Evolutionary conservation across 2,888 invertebrate species (phyloP).

Genomic region (Thereva nobilitata): DNA sequence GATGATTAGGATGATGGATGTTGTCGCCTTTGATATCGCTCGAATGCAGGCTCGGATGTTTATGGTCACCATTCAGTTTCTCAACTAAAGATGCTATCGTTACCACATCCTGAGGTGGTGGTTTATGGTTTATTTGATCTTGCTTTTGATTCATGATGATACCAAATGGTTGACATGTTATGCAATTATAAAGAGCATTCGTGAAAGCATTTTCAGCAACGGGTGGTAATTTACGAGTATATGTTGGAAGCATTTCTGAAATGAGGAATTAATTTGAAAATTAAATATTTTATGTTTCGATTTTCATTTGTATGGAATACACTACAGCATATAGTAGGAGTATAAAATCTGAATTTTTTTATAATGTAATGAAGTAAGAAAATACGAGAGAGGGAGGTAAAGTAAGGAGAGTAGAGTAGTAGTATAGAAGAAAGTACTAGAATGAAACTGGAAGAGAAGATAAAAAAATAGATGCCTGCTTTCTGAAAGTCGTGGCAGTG

Average conservation of each 20-base stretch:
- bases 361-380: too few relatives aligned
- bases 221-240: constrained; percentile 38
- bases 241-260: constrained; percentile 39
- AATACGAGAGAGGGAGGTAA: too few relatives aligned
- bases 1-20: constrained; percentile 12
- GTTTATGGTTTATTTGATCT: constrained; percentile 3
- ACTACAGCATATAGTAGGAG: too few relatives aligned
- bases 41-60: not conserved
- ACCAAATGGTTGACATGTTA: constrained; percentile 39
- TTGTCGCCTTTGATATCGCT: not conserved
- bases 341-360: too few relatives aligned
- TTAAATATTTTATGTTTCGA: not conserved
- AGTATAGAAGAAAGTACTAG: too few relatives aligned
- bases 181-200: constrained; percentile 34
- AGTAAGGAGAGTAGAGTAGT: too few relatives aligned
- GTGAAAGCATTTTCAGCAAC: constrained; percentile 35
- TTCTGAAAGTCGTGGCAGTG: too few relatives aligned
- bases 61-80: constrained; percentile 33
- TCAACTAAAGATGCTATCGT: constrained; percentile 42
- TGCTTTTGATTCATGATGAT: constrained; percentile 9
- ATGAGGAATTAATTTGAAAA: constrained; percentile 15
- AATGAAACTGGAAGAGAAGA: too few relatives aligned
- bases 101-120: constrained; percentile 39
- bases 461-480: too few relatives aligned
- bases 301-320: too few relatives aligned